Base-by-base conservation (phyloP, 2,797 vertebrate genomes). In the Tolypeutes matacus region DNA sequence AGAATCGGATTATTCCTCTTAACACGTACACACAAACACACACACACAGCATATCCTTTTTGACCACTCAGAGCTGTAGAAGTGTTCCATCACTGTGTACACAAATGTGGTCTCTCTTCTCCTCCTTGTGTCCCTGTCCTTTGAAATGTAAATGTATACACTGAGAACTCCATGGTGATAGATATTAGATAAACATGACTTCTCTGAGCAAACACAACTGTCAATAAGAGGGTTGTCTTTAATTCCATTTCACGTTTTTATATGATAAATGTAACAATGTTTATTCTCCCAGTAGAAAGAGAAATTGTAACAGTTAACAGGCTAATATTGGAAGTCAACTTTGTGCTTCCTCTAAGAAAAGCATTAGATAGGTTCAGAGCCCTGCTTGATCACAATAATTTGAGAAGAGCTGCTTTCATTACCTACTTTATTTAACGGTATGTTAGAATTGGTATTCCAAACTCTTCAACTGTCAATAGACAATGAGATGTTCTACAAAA, bases 401-500 rank as follows among this genome's bases (percentile, higher is more conserved):
- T 93, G 62, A 93, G 29, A 51, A 92, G 27, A 94, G 58, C 17
- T 89, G 12, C 69, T 84, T 62, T 89, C 21, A 4, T 77, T 93
- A 94, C 73, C 53, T 84, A 49, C 10, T 80, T 95, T 84, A 62
- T 89, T 81, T 94, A 95, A 95, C 46, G 20, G 17, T 6, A 2
- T 95, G 34, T 91, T 91, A 91, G 34, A 95, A 94, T 67, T 72
- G 78, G 36, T 75, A 86, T 62, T 77, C n/a, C 39, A 75, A 69
- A 53, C 46, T 94, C 51, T 77, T 89, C n/a, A 36, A 53, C 65
- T 93, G 94, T 89, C 89, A 87, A 53, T 93, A 95, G 77, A 77
- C 64, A 94, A 84, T 96, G 86, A 89, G 12, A 73, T 82, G 86
- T 92, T 31, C 84, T 86, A 67, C 20, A 89, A 93, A 94, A 69